phyloP scores from a whole-genome alignment of 2,888 invertebrate genomes.

The Myopa testacea region DNA sequence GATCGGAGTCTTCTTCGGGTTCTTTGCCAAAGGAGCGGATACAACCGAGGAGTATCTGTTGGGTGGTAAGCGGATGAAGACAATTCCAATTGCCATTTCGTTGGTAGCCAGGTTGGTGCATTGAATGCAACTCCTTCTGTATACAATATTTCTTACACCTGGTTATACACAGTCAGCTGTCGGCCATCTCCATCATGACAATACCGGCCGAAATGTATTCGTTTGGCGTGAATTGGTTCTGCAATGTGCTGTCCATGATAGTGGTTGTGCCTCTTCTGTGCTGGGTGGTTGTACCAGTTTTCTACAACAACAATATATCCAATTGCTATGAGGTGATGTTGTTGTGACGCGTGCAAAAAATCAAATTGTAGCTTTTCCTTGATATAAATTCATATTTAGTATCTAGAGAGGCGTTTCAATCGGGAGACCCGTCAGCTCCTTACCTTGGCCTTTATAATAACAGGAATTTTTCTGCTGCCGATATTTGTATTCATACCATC shows the following conservation, averaged over 20 bases:
- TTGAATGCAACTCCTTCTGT: too few relatives aligned
- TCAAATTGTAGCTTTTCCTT: not conserved
- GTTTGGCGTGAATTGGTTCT: slow-evolving; percentile 69
- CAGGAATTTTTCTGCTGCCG: slow-evolving; percentile 60
- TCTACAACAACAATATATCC: slow-evolving; percentile 69
- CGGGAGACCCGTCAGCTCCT: slow-evolving; percentile 57
- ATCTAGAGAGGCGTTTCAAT: slow-evolving; percentile 63
- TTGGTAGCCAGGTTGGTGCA: slow-evolving; percentile 69
- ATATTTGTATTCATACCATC: slow-evolving; percentile 64
- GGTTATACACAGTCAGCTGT: slow-evolving; percentile 67
- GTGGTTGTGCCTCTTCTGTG: slow-evolving; percentile 61
- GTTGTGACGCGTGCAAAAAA: not conserved
- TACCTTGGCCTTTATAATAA: slow-evolving; percentile 58
- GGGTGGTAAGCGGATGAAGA: slow-evolving; percentile 72
- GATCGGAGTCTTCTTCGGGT: slow-evolving; percentile 73
- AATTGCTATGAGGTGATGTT: slow-evolving; percentile 69
- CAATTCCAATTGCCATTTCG: slow-evolving; percentile 74
- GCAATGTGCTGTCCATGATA: slow-evolving; percentile 66
- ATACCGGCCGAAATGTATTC: slow-evolving; percentile 71
- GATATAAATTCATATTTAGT: slow-evolving; percentile 51
- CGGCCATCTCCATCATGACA: slow-evolving; percentile 71
- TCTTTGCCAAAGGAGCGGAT: slow-evolving; percentile 69
- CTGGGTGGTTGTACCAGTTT: slow-evolving; percentile 69
- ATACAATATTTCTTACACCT: not conserved
- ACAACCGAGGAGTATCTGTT: slow-evolving; percentile 72